These are phyloP conservation scores for Psix sp. DNA, from an alignment of 1,140 invertebrate genomes.

Conservation along the genomic window DNA sequence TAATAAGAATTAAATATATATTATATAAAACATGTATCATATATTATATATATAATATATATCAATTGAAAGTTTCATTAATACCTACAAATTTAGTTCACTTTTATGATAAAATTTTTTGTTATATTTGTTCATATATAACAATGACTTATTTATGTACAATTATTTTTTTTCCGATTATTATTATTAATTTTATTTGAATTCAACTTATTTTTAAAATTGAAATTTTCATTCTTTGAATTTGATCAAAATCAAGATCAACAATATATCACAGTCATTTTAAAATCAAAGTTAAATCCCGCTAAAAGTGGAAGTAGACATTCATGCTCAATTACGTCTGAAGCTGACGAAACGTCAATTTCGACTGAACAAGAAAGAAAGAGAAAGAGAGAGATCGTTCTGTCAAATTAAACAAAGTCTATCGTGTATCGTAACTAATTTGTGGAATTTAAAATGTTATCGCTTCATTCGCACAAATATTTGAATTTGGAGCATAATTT, in stretches of 20 bases:
- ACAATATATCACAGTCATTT: not conserved
- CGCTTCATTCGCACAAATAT: not conserved
- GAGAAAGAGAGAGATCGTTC: conserved; percentile 8
- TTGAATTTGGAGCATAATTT: not conserved
- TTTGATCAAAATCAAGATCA: not conserved
- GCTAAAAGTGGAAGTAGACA: not conserved
- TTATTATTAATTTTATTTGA: no score
- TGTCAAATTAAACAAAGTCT: conserved; percentile 39
- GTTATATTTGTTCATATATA: no score
- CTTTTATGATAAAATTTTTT: no score
- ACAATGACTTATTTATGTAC: no score
- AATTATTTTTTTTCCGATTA: no score
- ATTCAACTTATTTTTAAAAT: no score
- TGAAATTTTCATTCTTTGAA: not conserved
- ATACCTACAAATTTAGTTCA: no score
- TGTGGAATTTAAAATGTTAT: conserved; percentile 29
- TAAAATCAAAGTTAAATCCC: not conserved
- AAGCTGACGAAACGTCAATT: conserved; percentile 27
- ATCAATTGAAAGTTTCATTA: no score
- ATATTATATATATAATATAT: no score
- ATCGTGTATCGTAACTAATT: conserved; percentile 3
- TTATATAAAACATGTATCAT: no score
- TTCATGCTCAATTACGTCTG: not conserved
- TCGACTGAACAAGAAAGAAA: conserved; percentile 26
- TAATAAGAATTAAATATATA: no score